phyloP scores from a whole-genome alignment of 2,888 invertebrate genomes.

The Drosophila melanosoma region DNA sequence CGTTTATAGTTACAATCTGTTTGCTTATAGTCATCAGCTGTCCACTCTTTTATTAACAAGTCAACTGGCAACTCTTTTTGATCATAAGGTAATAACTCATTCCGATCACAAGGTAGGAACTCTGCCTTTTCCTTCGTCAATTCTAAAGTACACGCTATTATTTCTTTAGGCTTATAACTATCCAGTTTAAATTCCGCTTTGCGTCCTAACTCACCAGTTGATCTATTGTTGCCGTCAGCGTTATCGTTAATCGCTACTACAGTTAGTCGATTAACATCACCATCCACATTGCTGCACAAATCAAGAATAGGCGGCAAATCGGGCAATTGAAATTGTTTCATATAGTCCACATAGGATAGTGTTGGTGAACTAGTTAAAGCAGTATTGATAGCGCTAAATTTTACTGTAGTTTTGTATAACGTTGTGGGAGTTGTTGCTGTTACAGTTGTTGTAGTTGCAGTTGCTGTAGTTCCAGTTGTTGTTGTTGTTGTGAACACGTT shows the following conservation, averaged over 20 bases:
- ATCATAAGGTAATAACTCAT: not conserved
- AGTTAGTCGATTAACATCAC: not conserved
- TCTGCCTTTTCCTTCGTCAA: not conserved
- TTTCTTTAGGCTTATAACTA: not conserved
- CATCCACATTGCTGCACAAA: conserved; percentile 22
- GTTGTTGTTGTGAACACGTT: conserved; percentile 67
- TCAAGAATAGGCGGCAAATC: conserved; percentile 60
- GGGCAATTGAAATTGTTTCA: conserved; percentile 72
- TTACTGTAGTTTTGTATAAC: not conserved
- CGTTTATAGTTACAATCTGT: not conserved
- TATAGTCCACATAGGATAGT: conserved; percentile 69
- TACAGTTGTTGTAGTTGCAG: conserved; percentile 53
- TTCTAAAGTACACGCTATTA: not conserved
- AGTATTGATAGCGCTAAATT: not conserved
- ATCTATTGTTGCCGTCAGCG: not conserved
- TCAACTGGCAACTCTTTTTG: not conserved
- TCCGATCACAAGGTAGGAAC: not conserved
- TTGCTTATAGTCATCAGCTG: not conserved
- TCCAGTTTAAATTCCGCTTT: not conserved
- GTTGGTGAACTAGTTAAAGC: conserved; percentile 26
- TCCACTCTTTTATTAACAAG: not conserved
- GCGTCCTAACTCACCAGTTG: not conserved
- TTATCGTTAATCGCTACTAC: not conserved
- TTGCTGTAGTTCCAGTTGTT: conserved; percentile 55
- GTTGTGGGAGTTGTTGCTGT: conserved; percentile 48